A percentile compares a stretch with the other conserved stretches of the same genome.
Conservation (phyloP, 2,888 invertebrate genomes). For the Caenorhabditis imperialis region DNA sequence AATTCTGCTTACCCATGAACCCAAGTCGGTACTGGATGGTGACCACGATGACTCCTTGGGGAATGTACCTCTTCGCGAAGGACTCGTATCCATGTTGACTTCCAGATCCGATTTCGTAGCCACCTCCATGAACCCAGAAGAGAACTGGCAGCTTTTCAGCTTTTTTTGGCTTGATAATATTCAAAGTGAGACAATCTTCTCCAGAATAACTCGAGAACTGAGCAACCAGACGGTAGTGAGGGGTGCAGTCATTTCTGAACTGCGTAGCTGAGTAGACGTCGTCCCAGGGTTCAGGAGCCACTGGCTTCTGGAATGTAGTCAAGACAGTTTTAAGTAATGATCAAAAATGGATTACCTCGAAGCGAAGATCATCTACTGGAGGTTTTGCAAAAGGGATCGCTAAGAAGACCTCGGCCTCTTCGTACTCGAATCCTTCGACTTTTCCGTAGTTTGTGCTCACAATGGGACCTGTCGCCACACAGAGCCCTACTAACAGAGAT, state of each 20-base stretch:
- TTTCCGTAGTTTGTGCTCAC: constrained; percentile 62
- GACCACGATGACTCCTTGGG: constrained; percentile 90
- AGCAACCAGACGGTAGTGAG: constrained; percentile 53
- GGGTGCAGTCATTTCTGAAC: constrained; percentile 63
- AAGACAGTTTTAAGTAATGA: not conserved
- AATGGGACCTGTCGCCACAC: constrained; percentile 30
- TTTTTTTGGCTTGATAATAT: constrained; percentile 83
- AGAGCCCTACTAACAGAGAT: not conserved
- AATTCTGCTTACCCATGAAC: constrained; percentile 84
- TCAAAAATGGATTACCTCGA: constrained; percentile 55
- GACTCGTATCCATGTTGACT: constrained; percentile 65
- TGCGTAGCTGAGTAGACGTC: constrained; percentile 67
- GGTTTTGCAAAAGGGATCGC: constrained; percentile 69
- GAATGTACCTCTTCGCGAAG: constrained; percentile 64
- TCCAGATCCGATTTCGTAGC: constrained; percentile 86
- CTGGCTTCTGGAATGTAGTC: constrained; percentile 66
- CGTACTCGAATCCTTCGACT: constrained; percentile 61
- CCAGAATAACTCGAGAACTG: constrained; percentile 37
- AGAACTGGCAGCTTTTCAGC: constrained; percentile 86
- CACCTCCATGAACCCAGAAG: constrained; percentile 95
- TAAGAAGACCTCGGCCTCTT: constrained; percentile 59
- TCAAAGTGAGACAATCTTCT: constrained; percentile 94
- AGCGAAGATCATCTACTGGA: constrained; percentile 65
- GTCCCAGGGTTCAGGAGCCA: constrained; percentile 63
- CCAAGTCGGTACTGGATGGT: constrained; percentile 93